Evolutionary conservation across 2,797 vertebrate species (phyloP).

Genomic region (Epinephelus coioides): DNA sequence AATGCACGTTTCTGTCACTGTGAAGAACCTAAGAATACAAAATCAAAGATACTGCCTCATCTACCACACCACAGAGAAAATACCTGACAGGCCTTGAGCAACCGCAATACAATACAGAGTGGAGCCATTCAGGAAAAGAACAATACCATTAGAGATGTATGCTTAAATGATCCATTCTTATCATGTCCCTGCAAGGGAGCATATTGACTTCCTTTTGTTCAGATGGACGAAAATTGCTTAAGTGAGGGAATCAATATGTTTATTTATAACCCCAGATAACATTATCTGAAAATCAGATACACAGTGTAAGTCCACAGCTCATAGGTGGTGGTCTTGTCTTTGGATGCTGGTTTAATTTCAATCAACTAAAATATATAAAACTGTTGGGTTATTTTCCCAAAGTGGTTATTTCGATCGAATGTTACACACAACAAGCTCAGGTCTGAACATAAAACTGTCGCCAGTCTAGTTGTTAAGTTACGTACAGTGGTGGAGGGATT

Average conservation of each 20-base stretch:
- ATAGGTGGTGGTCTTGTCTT: slow-evolving; percentile 31
- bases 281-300: slow-evolving; percentile 60
- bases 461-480: background rate
- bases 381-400: background rate
- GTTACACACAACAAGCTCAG: background rate
- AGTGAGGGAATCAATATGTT: slow-evolving; percentile 73
- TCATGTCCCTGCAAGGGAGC: slow-evolving; percentile 69
- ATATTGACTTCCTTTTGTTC: slow-evolving; percentile 63
- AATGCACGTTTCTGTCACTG: slow-evolving; percentile 14
- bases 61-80: slow-evolving; percentile 2
- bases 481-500: background rate
- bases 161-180: slow-evolving; percentile 62
- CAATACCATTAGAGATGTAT: slow-evolving; percentile 55
- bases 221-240: slow-evolving; percentile 65
- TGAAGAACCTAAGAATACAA: slow-evolving; percentile 1
- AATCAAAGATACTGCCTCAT: slow-evolving; percentile 33
- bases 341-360: slow-evolving; percentile 33
- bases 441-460: background rate
- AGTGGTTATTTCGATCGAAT: background rate
- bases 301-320: slow-evolving; percentile 38
- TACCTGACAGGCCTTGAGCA: slow-evolving; percentile 30
- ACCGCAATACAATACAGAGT: slow-evolving; percentile 38
- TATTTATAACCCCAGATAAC: slow-evolving; percentile 66
- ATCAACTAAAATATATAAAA: slow-evolving; percentile 5
- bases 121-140: slow-evolving; percentile 40